Conservation (phyloP, 2,888 invertebrate genomes). For the Catocala nupta region DNA sequence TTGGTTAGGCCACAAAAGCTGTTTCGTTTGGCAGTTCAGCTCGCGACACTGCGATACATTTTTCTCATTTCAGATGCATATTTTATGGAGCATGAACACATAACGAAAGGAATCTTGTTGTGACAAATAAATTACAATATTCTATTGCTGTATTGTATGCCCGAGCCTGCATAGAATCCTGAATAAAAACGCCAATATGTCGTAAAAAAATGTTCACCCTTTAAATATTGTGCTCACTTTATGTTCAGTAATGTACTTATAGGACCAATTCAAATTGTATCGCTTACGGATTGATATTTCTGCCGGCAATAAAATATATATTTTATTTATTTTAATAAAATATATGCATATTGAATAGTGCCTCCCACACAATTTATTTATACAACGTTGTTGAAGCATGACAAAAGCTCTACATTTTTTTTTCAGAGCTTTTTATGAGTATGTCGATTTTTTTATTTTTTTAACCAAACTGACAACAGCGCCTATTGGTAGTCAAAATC, state of each 20-base stretch:
- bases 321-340: background rate
- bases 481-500: too few species aligned
- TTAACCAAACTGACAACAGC: too few species aligned
- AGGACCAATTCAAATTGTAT: background rate
- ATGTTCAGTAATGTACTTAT: conserved; percentile 37
- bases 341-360: too few species aligned
- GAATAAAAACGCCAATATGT: conserved; percentile 45
- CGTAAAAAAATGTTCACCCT: conserved; percentile 45
- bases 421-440: too few species aligned
- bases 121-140: conserved; percentile 79
- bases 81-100: conserved; percentile 81
- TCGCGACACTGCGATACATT: conserved; percentile 80
- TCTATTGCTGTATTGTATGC: conserved; percentile 58
- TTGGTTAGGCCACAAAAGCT: conserved; percentile 22
- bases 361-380: too few species aligned
- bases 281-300: conserved; percentile 23
- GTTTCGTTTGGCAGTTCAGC: conserved; percentile 41
- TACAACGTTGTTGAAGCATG: too few species aligned
- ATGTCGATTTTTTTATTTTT: too few species aligned
- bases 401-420: too few species aligned
- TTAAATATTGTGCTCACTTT: conserved; percentile 30
- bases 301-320: background rate
- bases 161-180: conserved; percentile 49
- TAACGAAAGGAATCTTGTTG: conserved; percentile 80
- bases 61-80: conserved; percentile 86